phyloP scores from a whole-genome alignment of 2,888 invertebrate species.

The Andrena marginata region DNA sequence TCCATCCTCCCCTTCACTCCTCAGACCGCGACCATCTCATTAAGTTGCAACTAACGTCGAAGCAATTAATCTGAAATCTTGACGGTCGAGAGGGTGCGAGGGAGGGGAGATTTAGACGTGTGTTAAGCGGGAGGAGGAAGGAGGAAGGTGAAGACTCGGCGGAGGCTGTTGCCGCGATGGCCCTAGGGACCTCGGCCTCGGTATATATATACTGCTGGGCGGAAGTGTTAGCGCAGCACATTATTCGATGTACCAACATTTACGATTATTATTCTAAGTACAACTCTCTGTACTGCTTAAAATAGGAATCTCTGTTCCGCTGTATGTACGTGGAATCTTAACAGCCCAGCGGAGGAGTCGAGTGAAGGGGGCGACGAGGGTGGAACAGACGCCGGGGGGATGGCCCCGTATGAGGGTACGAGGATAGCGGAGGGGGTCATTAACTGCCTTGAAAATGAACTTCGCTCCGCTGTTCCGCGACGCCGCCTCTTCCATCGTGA shows the following conservation, averaged over 20 bases:
- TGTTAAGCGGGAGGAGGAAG: constrained; percentile 7
- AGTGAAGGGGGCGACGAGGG: background rate
- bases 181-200: constrained; percentile 17
- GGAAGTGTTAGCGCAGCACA: too few relatives aligned
- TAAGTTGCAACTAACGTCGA: constrained; percentile 78
- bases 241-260: too few relatives aligned
- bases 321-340: constrained; percentile 21
- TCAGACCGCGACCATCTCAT: constrained; percentile 64
- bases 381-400: constrained; percentile 25
- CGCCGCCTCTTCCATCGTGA: constrained; percentile 30
- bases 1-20: constrained; percentile 1
- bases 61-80: constrained; percentile 78
- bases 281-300: too few relatives aligned
- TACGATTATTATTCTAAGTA: too few relatives aligned
- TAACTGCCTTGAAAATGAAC: constrained; percentile 66
- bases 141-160: constrained; percentile 6
- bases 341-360: constrained; percentile 10
- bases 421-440: constrained; percentile 39
- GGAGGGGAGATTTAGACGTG: constrained; percentile 9
- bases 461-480: constrained; percentile 35
- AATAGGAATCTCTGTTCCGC: constrained; percentile 8
- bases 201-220: background rate
- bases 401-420: constrained; percentile 2
- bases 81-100: constrained; percentile 55
- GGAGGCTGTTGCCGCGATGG: constrained; percentile 33